Evolutionary conservation across 2,113 vertebrate genomes (phyloP).

Genomic region (Semicossyphus pulcher): DNA sequence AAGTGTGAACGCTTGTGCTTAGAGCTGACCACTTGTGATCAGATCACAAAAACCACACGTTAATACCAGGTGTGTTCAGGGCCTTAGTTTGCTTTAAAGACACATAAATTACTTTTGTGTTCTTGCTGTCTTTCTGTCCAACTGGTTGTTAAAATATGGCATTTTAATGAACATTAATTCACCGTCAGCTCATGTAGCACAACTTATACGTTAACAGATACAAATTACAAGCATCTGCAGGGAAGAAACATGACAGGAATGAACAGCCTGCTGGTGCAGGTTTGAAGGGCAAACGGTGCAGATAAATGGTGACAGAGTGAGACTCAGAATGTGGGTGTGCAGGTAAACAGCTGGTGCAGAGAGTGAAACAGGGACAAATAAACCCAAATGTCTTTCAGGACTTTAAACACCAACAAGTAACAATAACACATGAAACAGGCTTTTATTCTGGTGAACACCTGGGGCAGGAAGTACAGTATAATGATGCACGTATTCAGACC

Average conservation of each 20-base stretch:
- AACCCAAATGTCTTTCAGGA: not conserved
- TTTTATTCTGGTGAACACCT: too few species aligned
- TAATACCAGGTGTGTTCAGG: too few species aligned
- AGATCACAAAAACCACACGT: too few species aligned
- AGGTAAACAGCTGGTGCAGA: constrained; percentile 18
- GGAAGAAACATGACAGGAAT: not conserved
- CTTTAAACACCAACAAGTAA: not conserved
- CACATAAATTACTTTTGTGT: too few species aligned
- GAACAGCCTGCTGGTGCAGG: not conserved
- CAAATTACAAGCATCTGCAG: constrained; percentile 1
- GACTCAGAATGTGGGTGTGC: not conserved
- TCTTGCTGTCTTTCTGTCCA: too few species aligned
- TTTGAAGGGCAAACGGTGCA: not conserved
- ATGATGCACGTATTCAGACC: too few species aligned
- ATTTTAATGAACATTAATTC: not conserved
- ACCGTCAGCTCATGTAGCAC: not conserved
- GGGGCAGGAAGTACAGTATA: too few species aligned
- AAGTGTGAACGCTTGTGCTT: too few species aligned
- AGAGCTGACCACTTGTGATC: too few species aligned
- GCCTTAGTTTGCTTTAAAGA: too few species aligned
- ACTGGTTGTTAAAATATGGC: too few species aligned
- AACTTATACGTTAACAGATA: not conserved
- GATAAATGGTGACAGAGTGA: not conserved
- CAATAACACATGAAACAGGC: not conserved
- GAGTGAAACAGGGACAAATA: constrained; percentile 4